Conservation (phyloP, 92 coral and sea anemone species). For the Epizoanthus scotinus region DNA sequence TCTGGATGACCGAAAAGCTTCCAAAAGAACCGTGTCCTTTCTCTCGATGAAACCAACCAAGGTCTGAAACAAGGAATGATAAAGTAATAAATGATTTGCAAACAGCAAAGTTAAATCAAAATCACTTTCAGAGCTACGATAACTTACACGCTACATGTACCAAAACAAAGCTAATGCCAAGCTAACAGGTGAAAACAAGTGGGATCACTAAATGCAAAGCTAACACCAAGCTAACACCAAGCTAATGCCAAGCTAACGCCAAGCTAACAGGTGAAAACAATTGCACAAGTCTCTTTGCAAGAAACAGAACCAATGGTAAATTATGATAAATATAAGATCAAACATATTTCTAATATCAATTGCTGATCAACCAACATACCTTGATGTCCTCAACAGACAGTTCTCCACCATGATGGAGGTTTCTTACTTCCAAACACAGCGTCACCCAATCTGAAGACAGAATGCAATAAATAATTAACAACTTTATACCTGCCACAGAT, state of each 20-base stretch:
- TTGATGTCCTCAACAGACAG: constrained; percentile 63
- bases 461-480: background rate
- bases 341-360: background rate
- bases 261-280: too few relatives aligned
- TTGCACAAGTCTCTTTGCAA: background rate
- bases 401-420: constrained; percentile 68
- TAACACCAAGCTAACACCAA: too few relatives aligned
- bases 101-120: background rate
- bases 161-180: too few relatives aligned
- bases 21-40: constrained; percentile 86
- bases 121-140: too few relatives aligned
- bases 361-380: constrained; percentile 49
- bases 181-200: too few relatives aligned
- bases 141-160: too few relatives aligned
- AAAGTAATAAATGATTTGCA: background rate
- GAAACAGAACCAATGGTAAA: background rate
- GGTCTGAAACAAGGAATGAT: constrained; percentile 52
- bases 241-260: too few relatives aligned
- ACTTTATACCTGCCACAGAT: background rate
- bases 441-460: constrained; percentile 76
- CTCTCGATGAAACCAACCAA: constrained; percentile 77
- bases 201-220: too few relatives aligned
- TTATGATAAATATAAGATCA: background rate
- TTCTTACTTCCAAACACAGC: constrained; percentile 62
- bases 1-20: constrained; percentile 92